phyloP scores from a whole-genome alignment of 1,140 invertebrate genomes.

The Drosophila paulistorum region DNA sequence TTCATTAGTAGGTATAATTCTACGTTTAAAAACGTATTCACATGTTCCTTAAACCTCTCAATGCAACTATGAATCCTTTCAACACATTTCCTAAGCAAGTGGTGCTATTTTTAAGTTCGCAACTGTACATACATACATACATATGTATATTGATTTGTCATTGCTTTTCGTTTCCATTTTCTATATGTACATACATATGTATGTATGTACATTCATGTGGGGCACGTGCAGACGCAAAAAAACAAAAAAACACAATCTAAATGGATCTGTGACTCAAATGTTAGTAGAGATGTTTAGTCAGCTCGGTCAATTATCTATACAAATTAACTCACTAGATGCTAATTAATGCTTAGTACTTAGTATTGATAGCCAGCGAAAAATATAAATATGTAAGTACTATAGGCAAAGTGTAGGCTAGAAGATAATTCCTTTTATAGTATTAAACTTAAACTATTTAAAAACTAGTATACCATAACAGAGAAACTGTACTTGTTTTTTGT shows the following conservation, averaged over 20 bases:
- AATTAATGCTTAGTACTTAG: background rate
- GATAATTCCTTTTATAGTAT: conserved; percentile 21
- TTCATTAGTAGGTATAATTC: too few species aligned
- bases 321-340: background rate
- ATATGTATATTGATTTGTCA: conserved; percentile 29
- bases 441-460: background rate
- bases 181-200: conserved; percentile 1
- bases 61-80: too few species aligned
- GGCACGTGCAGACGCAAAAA: conserved; percentile 32
- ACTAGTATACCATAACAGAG: background rate
- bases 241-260: conserved; percentile 4
- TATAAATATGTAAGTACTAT: background rate
- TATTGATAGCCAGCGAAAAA: background rate
- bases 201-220: background rate
- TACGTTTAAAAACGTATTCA: too few species aligned
- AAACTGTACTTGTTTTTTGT: conserved; percentile 58
- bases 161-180: conserved; percentile 27
- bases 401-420: background rate
- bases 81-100: too few species aligned
- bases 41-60: too few species aligned
- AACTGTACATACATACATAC: background rate
- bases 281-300: background rate
- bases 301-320: background rate
- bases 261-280: background rate
- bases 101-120: too few species aligned